Percentiles rank a stretch among this genome's conserved stretches.
Conservation (phyloP, 2,797 vertebrate genomes). For the Crocidura indochinensis region DNA sequence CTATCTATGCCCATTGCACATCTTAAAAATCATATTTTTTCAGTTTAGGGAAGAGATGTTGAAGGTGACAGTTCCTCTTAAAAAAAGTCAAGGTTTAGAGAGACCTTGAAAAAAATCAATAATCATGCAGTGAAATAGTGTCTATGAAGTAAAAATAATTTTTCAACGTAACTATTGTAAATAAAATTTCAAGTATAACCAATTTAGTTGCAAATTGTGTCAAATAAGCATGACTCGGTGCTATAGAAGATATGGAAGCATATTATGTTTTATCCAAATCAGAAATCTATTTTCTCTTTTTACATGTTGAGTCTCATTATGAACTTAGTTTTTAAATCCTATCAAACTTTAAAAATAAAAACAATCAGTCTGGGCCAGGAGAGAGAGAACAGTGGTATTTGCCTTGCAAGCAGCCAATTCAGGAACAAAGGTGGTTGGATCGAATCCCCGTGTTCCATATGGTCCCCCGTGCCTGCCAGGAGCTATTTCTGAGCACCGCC, state of each 20-base stretch:
- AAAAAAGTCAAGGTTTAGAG: slow-evolving; percentile 76
- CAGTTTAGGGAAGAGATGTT: slow-evolving; percentile 66
- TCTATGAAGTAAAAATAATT: slow-evolving; percentile 47
- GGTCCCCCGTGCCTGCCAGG: no score
- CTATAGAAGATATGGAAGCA: neutral
- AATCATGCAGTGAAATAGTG: slow-evolving; percentile 65
- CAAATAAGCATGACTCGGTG: slow-evolving; percentile 63
- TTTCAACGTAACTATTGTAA: slow-evolving; percentile 73
- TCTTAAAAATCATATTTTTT: slow-evolving; percentile 73
- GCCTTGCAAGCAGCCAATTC: no score
- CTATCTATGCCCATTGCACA: slow-evolving; percentile 61
- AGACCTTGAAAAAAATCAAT: slow-evolving; percentile 81
- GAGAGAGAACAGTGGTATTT: no score
- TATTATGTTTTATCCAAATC: slow-evolving; percentile 11
- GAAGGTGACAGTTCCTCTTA: slow-evolving; percentile 73
- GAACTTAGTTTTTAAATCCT: slow-evolving; percentile 66
- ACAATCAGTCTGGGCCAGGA: slow-evolving; percentile 66
- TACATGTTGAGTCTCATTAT: slow-evolving; percentile 31
- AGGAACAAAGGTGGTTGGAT: no score
- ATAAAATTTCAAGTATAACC: slow-evolving; percentile 75
- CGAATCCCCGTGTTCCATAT: no score
- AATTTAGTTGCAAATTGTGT: slow-evolving; percentile 82
- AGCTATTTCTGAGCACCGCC: no score
- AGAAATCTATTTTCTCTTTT: slow-evolving; percentile 70
- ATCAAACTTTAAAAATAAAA: slow-evolving; percentile 40